A percentile compares a stretch with the other conserved stretches of the same genome.
phyloP scores from a whole-genome alignment of 2,113 vertebrate species.

The Myodes glareolus region DNA sequence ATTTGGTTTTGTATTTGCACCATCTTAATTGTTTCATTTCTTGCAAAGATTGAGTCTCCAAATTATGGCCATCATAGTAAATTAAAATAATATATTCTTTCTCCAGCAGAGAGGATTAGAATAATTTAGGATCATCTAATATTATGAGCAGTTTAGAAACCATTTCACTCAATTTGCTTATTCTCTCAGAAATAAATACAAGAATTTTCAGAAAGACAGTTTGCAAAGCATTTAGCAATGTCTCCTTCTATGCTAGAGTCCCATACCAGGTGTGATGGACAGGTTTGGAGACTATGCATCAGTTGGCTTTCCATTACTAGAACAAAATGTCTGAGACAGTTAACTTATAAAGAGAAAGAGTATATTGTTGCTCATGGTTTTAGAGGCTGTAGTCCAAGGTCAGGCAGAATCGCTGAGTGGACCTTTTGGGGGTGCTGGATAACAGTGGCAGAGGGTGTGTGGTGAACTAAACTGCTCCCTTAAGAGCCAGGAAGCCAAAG shows the following conservation, averaged over 20 bases:
- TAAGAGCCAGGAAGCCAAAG: not conserved
- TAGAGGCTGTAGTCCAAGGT: not conserved
- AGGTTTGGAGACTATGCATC: not conserved
- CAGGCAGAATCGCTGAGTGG: not conserved
- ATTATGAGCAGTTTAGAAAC: constrained; percentile 54
- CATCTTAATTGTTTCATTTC: constrained; percentile 32
- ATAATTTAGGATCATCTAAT: constrained; percentile 59
- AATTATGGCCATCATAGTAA: constrained; percentile 51
- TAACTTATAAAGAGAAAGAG: not conserved
- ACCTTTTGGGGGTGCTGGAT: not conserved
- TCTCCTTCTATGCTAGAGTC: not conserved
- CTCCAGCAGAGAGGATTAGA: constrained; percentile 30
- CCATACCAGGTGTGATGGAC: not conserved
- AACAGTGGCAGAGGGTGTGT: not conserved
- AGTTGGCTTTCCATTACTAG: not conserved
- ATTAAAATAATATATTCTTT: constrained; percentile 33
- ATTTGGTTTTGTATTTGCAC: not conserved
- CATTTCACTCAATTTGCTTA: constrained; percentile 62
- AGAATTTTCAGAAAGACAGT: constrained; percentile 43
- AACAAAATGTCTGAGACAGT: not conserved
- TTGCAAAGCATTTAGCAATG: constrained; percentile 1
- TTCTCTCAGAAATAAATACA: constrained; percentile 54
- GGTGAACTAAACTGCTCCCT: not conserved
- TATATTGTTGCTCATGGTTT: not conserved
- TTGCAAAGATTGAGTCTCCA: not conserved